Conservation (phyloP, 1,140 invertebrate genomes). For the Lasioglossum albipes region DNA sequence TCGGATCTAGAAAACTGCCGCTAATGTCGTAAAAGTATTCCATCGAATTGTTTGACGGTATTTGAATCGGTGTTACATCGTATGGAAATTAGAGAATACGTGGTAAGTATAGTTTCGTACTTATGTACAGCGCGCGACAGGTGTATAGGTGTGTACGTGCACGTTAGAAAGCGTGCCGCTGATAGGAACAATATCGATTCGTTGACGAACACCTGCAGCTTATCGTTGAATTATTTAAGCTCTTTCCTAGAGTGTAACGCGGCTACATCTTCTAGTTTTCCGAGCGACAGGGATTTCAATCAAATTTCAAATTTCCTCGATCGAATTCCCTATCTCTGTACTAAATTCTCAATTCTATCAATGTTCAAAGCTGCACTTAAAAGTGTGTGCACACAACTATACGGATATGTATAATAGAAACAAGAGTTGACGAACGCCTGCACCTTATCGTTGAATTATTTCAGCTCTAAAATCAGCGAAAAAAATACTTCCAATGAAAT, state of each 20-base stretch:
- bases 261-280: constrained; percentile 6
- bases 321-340: no score
- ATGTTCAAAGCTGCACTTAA: no score
- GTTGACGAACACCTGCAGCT: constrained; percentile 52
- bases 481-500: no score
- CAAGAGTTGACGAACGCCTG: no score
- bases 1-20: background rate
- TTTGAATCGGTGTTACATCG: background rate
- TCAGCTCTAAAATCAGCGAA: no score
- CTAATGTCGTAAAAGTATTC: background rate
- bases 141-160: background rate
- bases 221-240: constrained; percentile 52
- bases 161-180: constrained; percentile 33
- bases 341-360: no score
- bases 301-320: background rate
- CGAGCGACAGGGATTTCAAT: constrained; percentile 17
- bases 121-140: constrained; percentile 3
- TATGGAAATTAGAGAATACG: background rate
- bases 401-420: no score
- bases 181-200: constrained; percentile 71
- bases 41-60: background rate
- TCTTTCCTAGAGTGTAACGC: constrained; percentile 1
- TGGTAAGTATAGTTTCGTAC: background rate
- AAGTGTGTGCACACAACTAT: no score
- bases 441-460: no score